Base-by-base conservation (phyloP, 2,113 vertebrate genomes). In the Paramormyrops kingsleyae region DNA sequence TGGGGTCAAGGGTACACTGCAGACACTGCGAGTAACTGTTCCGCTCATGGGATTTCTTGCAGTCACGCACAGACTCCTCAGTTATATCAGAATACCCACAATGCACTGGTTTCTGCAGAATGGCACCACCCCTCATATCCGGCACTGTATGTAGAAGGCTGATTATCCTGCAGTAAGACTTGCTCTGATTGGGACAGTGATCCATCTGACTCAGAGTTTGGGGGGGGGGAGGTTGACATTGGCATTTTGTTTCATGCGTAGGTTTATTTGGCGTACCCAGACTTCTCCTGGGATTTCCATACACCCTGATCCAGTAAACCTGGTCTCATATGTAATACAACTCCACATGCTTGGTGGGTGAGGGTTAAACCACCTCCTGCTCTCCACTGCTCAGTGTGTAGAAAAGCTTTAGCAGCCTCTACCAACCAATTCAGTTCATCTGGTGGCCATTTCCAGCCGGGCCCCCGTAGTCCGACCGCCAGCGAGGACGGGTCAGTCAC, bases 71-170 rank as follows among this genome's bases (percentile, higher is more conserved):
- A 95, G 93, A 91, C 89, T 89, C 88, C 83, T 88, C 92, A 94
- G 95, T 95, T 94, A 94, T 94, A 95, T 95, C 92, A 93, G 92
- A 94, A 94, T 95, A 88, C 91, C 90, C 92, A 46, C 44, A 91
- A 91, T 91, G 88, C 90, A 84, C 90, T 50, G 84, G 59, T 90
- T 85, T 24, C 27, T 5, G 53, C 80, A 5, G 91, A 91, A 87
- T 87, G 7, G n/a, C 17, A 88, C 87, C 92, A 74, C 92, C 90
- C 87, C 90, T 90, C 24, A 47, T 47, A 62, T 24, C 24, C 46
- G 21, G 42, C 83, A 44, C 83, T 47, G 19, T 46, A 19, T 24
- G 8, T 42, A 24, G 8, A 42, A 21, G 8, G 24, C 44, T n/a
- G 83, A 24, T 47, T 84, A 74, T 35, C 66, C 56, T 9, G 7